Evolutionary conservation across 2,113 vertebrate genomes (phyloP).

Genomic region (Sceloporus undulatus): DNA sequence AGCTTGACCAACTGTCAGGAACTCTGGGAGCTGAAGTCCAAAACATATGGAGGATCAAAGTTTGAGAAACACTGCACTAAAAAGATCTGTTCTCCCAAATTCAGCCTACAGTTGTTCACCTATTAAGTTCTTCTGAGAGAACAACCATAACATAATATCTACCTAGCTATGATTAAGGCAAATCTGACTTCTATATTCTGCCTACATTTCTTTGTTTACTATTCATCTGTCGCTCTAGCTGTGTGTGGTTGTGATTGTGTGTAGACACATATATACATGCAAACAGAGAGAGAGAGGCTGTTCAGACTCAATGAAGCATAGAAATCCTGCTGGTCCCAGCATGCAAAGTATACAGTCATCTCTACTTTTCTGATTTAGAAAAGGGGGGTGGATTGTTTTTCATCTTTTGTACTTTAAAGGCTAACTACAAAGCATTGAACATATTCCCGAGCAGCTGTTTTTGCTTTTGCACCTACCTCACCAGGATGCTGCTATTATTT

Average conservation of each 20-base stretch:
- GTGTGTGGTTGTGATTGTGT: neutral
- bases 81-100: neutral
- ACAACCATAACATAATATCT: neutral
- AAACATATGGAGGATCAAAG: too few relatives aligned
- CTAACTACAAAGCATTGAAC: neutral
- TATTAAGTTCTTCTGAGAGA: neutral
- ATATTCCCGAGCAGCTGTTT: neutral
- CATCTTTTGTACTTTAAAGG: neutral
- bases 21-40: too few relatives aligned
- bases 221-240: neutral
- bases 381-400: constrained; percentile 1
- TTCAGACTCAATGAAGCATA: neutral
- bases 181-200: neutral
- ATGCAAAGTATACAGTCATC: neutral
- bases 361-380: constrained; percentile 7
- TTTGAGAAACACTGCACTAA: too few relatives aligned
- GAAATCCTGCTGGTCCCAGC: constrained; percentile 14
- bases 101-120: neutral
- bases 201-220: neutral
- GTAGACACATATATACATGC: neutral
- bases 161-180: neutral
- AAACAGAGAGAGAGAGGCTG: neutral
- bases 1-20: too few relatives aligned
- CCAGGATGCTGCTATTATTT: neutral
- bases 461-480: neutral